Evolutionary conservation across 2,888 invertebrate genomes (phyloP).

Genomic region (Heliconius hortense): DNA sequence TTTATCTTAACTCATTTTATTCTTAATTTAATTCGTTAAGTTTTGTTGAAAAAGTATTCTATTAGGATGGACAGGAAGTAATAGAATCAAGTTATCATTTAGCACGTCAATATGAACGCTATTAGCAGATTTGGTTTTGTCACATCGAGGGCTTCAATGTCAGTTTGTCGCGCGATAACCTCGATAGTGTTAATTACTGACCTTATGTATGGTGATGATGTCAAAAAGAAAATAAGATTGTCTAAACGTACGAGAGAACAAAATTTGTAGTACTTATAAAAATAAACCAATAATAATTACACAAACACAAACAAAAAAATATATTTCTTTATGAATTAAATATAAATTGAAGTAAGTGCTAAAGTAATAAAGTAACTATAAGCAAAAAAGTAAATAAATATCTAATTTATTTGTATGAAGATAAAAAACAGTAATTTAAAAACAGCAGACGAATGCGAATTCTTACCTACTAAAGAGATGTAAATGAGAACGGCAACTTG

Average conservation of each 20-base stretch:
- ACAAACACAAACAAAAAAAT: neutral
- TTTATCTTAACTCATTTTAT: too few relatives aligned
- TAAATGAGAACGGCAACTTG: conserved; percentile 65
- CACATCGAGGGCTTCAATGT: conserved; percentile 37
- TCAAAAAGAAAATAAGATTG: neutral
- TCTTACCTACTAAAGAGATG: conserved; percentile 73
- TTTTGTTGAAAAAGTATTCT: neutral
- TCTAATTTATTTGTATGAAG: conserved; percentile 41
- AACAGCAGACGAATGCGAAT: conserved; percentile 63
- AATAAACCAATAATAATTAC: neutral
- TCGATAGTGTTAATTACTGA: conserved; percentile 25
- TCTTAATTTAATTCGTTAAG: too few relatives aligned
- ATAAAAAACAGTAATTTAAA: conserved; percentile 56
- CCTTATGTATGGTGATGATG: conserved; percentile 4
- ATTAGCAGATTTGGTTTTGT: conserved; percentile 38
- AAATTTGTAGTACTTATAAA: neutral
- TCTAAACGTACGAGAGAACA: neutral
- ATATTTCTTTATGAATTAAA: neutral
- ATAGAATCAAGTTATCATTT: conserved; percentile 28
- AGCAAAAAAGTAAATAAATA: neutral
- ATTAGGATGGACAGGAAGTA: conserved; percentile 13
- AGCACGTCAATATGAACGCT: conserved; percentile 25
- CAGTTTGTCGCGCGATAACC: conserved; percentile 28
- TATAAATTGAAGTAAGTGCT: neutral
- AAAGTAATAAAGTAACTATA: conserved; percentile 46